Evolutionary conservation across 2,888 invertebrate genomes (phyloP), one percentile per base, ranked within the genome.

Genomic region (Apamea monoglypha): DNA sequence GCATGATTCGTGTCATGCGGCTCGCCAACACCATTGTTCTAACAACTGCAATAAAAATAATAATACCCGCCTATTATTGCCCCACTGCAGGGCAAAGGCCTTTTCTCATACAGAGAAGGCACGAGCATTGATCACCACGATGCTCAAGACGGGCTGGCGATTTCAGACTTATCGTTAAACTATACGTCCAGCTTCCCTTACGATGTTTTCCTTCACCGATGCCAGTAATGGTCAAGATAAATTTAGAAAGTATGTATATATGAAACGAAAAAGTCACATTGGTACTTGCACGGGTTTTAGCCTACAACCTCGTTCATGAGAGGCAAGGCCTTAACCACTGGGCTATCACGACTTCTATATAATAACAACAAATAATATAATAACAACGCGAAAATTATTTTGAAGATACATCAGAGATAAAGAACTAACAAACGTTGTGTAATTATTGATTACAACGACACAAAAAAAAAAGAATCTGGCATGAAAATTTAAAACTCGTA

Each of bases 401-500:
- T 25, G 0, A 25, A 53, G 2, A 8, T 32, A 5, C 7, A 69
- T 40, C 12, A n/a, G 1, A 63, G 2, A 53, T 5, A 12, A 50
- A 4, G 10, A 63, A 63, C 25, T 18, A 56, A 67, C n/a, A 50
- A 67, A 67, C 16, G 0, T 44, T 21, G 2, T 18, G 25, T 69
- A 59, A 64, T 56, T 76, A 40, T 56, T 40, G 1, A 74, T 67
- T 32, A 47, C n/a, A 44, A n/a, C 0, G 18, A 8, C 16, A 16
- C 16, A 71, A 72, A 56, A 70, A 67, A 74, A 56, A 73, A 78
- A 69, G n/a, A 74, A 76, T 56, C 64, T 64, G 36, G 8, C 72
- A 66, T 36, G 56, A 87, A 78, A 73, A 72, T 73, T 80, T 75
- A 8, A 53, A 80, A 78, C 69, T 47, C 59, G 36, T 66, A 76